A percentile compares a stretch with the other conserved stretches of the same genome.
These are phyloP conservation scores for Chromoteleia sp. DNA, from an alignment of 2,888 invertebrate genomes.

Conservation along the genomic window DNA sequence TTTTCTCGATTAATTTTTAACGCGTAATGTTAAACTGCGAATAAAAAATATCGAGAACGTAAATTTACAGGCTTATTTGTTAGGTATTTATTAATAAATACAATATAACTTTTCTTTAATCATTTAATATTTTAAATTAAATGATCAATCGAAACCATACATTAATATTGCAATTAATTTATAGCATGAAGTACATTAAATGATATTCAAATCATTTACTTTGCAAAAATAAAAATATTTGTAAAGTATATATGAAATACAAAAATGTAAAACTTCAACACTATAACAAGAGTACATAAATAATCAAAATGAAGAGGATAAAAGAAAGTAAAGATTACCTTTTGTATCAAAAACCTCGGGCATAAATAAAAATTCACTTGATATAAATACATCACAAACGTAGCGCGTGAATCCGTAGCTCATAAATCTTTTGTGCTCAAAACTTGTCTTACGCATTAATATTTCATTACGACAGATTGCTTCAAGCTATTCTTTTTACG, in stretches of 20 bases:
- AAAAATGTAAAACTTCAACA: too few relatives aligned
- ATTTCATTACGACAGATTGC: constrained; percentile 69
- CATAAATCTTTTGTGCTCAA: constrained; percentile 59
- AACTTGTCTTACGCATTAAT: constrained; percentile 66
- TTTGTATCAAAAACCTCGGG: constrained; percentile 19
- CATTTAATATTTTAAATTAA: too few relatives aligned
- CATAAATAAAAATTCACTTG: constrained; percentile 58
- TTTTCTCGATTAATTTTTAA: constrained; percentile 1
- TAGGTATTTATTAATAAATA: too few relatives aligned
- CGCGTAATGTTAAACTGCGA: neutral
- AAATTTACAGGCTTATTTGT: too few relatives aligned
- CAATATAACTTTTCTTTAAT: too few relatives aligned
- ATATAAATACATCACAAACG: constrained; percentile 54
- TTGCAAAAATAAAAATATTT: too few relatives aligned
- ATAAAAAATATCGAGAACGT: too few relatives aligned
- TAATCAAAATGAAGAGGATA: constrained; percentile 4
- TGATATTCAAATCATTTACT: too few relatives aligned
- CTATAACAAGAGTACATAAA: neutral
- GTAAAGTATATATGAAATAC: too few relatives aligned
- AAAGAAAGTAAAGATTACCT: constrained; percentile 27
- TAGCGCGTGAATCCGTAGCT: constrained; percentile 53
- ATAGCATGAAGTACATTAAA: too few relatives aligned
- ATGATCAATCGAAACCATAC: too few relatives aligned
- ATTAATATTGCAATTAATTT: too few relatives aligned
- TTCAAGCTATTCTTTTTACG: constrained; percentile 60